A percentile compares a stretch with the other conserved stretches of the same genome.
Conservation (phyloP, 2,797 vertebrate species). For the Silurus lanzhouensis region DNA sequence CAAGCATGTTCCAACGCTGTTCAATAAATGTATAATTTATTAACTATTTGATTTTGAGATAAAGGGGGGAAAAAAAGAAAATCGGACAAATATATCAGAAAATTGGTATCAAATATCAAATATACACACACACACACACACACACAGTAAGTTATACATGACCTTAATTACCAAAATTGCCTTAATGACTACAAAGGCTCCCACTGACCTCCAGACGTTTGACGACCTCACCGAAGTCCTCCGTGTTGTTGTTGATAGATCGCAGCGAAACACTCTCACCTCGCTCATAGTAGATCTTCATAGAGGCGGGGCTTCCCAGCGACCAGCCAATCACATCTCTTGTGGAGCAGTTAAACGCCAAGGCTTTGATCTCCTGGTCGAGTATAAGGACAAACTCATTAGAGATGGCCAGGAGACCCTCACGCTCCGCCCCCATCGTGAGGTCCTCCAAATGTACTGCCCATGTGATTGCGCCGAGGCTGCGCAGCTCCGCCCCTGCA, state of each 20-base stretch:
- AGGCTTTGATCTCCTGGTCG: constrained; percentile 88
- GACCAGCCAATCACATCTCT: constrained; percentile 97
- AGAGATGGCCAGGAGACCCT: constrained; percentile 89
- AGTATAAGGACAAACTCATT: constrained; percentile 92
- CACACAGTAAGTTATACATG: no score
- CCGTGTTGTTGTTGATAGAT: constrained; percentile 87
- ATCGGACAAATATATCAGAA: no score
- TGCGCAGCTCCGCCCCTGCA: constrained; percentile 87
- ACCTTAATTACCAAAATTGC: no score
- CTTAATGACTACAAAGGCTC: background rate
- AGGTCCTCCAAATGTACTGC: constrained; percentile 90
- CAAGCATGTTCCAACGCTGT: no score
- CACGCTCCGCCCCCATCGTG: constrained; percentile 86
- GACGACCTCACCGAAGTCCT: constrained; percentile 95
- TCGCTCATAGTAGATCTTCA: constrained; percentile 95
- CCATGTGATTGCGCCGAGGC: constrained; percentile 91
- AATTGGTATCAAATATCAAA: no score
- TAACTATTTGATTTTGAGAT: no score
- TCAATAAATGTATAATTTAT: no score
- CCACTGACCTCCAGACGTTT: constrained; percentile 91
- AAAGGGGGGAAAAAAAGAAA: no score
- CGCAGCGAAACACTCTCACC: constrained; percentile 92
- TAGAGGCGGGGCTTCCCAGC: constrained; percentile 83
- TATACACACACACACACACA: no score
- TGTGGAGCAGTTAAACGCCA: constrained; percentile 93